Evolutionary conservation across 2,888 invertebrate genomes (phyloP).

Genomic region (Drosophila nr. perissopoda): DNA sequence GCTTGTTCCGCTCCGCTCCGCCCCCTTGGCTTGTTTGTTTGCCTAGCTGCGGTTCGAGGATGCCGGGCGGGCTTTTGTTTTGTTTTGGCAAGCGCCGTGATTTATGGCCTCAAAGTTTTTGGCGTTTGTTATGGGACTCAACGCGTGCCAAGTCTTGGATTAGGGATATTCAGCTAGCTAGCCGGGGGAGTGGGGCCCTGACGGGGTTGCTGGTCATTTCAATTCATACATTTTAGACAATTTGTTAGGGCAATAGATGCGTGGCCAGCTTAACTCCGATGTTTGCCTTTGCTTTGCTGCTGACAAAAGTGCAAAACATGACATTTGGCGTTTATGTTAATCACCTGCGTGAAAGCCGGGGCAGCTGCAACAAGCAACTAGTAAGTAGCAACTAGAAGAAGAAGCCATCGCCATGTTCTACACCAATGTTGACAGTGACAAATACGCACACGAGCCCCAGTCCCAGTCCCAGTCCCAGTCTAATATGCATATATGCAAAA

Average conservation of each 20-base stretch:
- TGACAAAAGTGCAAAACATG: slow-evolving; percentile 72
- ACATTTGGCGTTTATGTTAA: slow-evolving; percentile 84
- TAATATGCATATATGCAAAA: slow-evolving; percentile 61
- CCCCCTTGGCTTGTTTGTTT: slow-evolving; percentile 57
- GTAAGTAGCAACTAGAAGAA: slow-evolving; percentile 13
- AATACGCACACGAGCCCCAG: slow-evolving; percentile 81
- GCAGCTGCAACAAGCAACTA: slow-evolving; percentile 71
- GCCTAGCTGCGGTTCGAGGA: slow-evolving; percentile 65
- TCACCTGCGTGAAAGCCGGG: slow-evolving; percentile 84
- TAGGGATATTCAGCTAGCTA: slow-evolving; percentile 42
- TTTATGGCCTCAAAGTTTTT: slow-evolving; percentile 82
- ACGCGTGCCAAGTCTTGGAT: slow-evolving; percentile 74
- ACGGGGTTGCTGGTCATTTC: slow-evolving; percentile 51
- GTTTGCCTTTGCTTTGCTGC: slow-evolving; percentile 40
- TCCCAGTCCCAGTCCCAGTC: slow-evolving; percentile 9
- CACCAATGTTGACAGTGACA: slow-evolving; percentile 85
- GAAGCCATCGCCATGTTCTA: slow-evolving; percentile 67
- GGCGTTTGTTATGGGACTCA: slow-evolving; percentile 61
- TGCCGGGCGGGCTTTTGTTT: slow-evolving; percentile 45
- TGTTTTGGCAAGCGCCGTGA: slow-evolving; percentile 83
- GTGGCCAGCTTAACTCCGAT: slow-evolving; percentile 44
- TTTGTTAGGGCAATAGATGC: slow-evolving; percentile 63
- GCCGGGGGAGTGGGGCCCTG: background rate
- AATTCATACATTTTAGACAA: slow-evolving; percentile 58
- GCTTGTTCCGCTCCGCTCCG: slow-evolving; percentile 8